Evolutionary conservation across 2,113 vertebrate species (phyloP).

Genomic region (Antennarius striatus): DNA sequence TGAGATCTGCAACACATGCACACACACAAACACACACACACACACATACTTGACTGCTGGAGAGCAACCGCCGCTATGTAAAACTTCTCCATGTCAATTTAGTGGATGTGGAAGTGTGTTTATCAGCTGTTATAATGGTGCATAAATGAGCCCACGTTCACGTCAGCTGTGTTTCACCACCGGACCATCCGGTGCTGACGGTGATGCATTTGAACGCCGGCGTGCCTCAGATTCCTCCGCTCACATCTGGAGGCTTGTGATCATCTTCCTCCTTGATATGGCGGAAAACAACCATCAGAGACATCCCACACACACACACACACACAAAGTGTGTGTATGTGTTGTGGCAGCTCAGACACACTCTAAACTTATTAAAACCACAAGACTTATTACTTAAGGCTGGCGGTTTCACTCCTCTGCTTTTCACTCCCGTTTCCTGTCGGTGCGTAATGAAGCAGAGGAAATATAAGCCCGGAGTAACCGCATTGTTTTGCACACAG

Average conservation of each 20-base stretch:
- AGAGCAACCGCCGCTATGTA: slow-evolving; percentile 67
- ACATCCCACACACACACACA: not conserved
- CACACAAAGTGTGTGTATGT: slow-evolving; percentile 20
- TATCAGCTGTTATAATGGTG: slow-evolving; percentile 50
- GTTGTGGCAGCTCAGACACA: slow-evolving; percentile 32
- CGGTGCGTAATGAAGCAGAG: slow-evolving; percentile 10
- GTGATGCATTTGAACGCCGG: slow-evolving; percentile 7
- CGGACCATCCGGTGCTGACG: slow-evolving; percentile 10
- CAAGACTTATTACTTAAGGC: too few species aligned
- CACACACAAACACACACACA: slow-evolving; percentile 12
- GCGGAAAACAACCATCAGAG: slow-evolving; percentile 23
- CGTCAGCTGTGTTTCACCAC: slow-evolving; percentile 40
- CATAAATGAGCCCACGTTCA: slow-evolving; percentile 47
- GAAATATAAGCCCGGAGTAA: not conserved
- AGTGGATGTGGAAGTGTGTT: slow-evolving; percentile 59
- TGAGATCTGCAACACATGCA: slow-evolving; percentile 46
- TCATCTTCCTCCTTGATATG: slow-evolving; percentile 10
- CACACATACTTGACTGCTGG: slow-evolving; percentile 39
- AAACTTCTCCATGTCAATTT: slow-evolving; percentile 69
- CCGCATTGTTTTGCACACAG: not conserved
- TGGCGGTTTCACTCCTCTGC: slow-evolving; percentile 12
- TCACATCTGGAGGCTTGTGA: not conserved
- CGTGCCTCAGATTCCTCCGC: slow-evolving; percentile 10
- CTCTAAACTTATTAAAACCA: slow-evolving; percentile 31
- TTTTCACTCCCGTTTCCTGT: slow-evolving; percentile 2